Evolutionary conservation across 2,113 vertebrate genomes (phyloP), one percentile per base, ranked within the genome.

Genomic region (Pseudolaguvia tuberculata): DNA sequence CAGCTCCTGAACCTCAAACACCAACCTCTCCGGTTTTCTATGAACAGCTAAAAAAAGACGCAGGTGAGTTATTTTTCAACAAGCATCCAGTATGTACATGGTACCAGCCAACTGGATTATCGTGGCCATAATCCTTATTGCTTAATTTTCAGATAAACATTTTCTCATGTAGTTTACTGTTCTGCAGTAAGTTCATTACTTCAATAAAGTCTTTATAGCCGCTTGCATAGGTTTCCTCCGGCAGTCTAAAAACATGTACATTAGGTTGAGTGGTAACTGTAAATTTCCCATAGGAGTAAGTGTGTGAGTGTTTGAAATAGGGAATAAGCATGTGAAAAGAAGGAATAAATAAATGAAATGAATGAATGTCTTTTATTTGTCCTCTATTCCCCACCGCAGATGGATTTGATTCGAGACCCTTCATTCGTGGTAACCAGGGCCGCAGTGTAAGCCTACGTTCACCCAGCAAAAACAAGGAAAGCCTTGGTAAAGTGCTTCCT

Each of bases 371-470:
- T 42, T n/a, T 18, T n/a, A 12, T 42, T 42, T 58, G 9, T 59
- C 14, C 20, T 53, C 1, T 0, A 35, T 77, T 69, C 52, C 70
- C 2, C 73, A 50, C 81, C 80, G 81, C 2, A 94, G 92, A 90
- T 67, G 92, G 84, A 1, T 85, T 85, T 73, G 90, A 90, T 65
- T 53, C 88, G 15, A 82, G 87, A 18, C 86, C 88, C 1, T 84
- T 90, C 75, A 86, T 88, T 12, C 89, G 89, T 1, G 87, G 91
- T 0, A 45, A 86, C 1, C 91, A 88, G 21, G 89, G 90, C 76
- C 83, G 92, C 56, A 96, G 93, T 48, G 79, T 89, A 58, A 96
- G 94, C 79, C 87, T 95, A 90, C 92, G 91, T 73, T 87, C 84
- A 0, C 86, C 91, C 0, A 83, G 88, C 0, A 89, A 88, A 47